Percentiles rank a stretch among this genome's conserved stretches.
Evolutionary conservation across 2,888 invertebrate species (phyloP).

Genomic region (Tenthredo distinguenda): DNA sequence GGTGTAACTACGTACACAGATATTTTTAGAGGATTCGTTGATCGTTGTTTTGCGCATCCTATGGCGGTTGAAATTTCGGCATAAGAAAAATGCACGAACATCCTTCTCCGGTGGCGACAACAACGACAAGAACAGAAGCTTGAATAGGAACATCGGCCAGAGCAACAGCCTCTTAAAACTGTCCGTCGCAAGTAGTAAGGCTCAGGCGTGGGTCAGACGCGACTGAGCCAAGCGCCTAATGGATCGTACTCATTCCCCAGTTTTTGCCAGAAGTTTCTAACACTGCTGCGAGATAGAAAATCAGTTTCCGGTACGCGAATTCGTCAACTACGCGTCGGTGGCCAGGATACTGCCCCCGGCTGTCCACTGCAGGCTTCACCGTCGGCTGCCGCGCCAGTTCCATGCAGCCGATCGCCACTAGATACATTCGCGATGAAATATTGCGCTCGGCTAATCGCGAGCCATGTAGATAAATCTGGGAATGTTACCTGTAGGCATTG

Average conservation of each 20-base stretch:
- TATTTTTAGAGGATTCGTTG: background rate
- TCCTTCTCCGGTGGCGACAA: background rate
- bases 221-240: constrained; percentile 12
- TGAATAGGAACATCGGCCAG: background rate
- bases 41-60: background rate
- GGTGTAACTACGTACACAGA: background rate
- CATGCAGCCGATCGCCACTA: background rate
- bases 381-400: constrained; percentile 19
- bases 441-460: constrained; percentile 37
- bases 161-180: constrained; percentile 15
- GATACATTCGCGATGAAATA: constrained; percentile 40
- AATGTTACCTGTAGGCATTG: background rate
- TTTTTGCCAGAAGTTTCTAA: constrained; percentile 20
- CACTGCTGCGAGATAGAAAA: constrained; percentile 4
- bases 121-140: background rate
- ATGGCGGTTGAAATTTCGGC: background rate
- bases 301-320: constrained; percentile 26
- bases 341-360: background rate
- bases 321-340: constrained; percentile 41
- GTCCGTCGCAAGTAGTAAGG: constrained; percentile 23
- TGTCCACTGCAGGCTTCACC: constrained; percentile 33
- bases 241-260: background rate
- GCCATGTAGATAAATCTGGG: constrained; percentile 3
- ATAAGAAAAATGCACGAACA: background rate
- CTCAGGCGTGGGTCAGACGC: background rate